Conservation (phyloP, 2,113 vertebrate genomes). For the Octodon degus region DNA sequence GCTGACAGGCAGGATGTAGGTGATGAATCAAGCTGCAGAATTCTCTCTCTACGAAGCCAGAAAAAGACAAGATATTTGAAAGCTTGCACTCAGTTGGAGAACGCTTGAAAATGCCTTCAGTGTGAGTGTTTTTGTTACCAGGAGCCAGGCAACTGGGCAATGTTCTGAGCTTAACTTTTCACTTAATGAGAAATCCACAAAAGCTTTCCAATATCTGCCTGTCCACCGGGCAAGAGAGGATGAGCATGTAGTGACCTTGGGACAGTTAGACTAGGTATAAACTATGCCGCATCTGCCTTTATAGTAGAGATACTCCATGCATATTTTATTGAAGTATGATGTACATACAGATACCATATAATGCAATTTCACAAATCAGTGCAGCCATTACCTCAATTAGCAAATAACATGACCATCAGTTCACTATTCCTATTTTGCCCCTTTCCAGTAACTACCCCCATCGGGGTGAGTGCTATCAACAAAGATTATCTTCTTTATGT, state of each 20-base stretch:
- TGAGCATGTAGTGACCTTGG: not conserved
- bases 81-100: not conserved
- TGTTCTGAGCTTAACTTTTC: conserved; percentile 22
- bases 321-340: not conserved
- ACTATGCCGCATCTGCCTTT: not conserved
- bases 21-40: not conserved
- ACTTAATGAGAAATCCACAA: not conserved
- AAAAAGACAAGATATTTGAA: conserved; percentile 6
- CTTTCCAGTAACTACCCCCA: not conserved
- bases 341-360: not conserved
- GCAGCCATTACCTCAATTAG: not conserved
- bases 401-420: not conserved
- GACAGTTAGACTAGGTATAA: not conserved
- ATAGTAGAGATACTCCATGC: not conserved
- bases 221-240: not conserved
- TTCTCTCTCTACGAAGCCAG: not conserved
- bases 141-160: not conserved
- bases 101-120: not conserved
- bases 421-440: not conserved
- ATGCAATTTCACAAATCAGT: not conserved
- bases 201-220: not conserved
- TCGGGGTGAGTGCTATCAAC: not conserved
- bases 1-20: conserved; percentile 12
- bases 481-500: not conserved
- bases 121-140: not conserved